Evolutionary conservation across 35 echinoderm and acorn worm species (phyloP).

Genomic region (Chiridota heheva): DNA sequence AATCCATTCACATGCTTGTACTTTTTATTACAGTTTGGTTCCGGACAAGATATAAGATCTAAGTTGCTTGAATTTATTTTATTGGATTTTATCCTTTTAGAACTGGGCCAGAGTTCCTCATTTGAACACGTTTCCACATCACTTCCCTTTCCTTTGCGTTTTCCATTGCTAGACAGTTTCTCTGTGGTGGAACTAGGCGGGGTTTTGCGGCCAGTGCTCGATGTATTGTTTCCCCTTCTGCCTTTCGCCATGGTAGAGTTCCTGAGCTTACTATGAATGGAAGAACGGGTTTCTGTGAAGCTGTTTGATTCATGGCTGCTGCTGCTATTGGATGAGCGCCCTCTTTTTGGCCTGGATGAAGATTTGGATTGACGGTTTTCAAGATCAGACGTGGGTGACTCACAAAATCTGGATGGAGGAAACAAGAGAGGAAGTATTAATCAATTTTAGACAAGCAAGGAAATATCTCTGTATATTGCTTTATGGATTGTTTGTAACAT

Average conservation of each 20-base stretch:
- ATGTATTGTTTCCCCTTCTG: slow-evolving; percentile 69
- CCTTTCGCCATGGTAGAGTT: slow-evolving; percentile 85
- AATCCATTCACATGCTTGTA: slow-evolving; percentile 99
- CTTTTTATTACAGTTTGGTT: slow-evolving; percentile 98
- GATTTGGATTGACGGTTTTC: slow-evolving; percentile 65
- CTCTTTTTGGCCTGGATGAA: slow-evolving; percentile 75
- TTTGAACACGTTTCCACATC: slow-evolving; percentile 48
- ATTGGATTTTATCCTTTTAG: slow-evolving; percentile 77
- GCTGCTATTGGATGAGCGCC: slow-evolving; percentile 70
- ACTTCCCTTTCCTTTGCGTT: slow-evolving; percentile 68
- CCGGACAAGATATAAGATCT: slow-evolving; percentile 85
- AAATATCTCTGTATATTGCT: too few species aligned
- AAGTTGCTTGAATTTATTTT: slow-evolving; percentile 44
- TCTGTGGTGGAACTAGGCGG: slow-evolving; percentile 60
- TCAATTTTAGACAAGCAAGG: too few species aligned
- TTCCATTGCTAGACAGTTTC: slow-evolving; percentile 43
- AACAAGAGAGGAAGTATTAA: not conserved
- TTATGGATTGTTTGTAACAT: too few species aligned
- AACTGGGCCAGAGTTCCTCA: slow-evolving; percentile 43
- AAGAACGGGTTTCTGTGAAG: slow-evolving; percentile 94
- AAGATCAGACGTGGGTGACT: slow-evolving; percentile 92
- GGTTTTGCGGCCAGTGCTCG: slow-evolving; percentile 69
- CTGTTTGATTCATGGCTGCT: slow-evolving; percentile 83
- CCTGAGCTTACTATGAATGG: slow-evolving; percentile 97
- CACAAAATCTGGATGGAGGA: slow-evolving; percentile 81